These are phyloP conservation scores for Malurus cyaneus DNA, from an alignment of 2,113 vertebrate species.

Conservation along the genomic window DNA sequence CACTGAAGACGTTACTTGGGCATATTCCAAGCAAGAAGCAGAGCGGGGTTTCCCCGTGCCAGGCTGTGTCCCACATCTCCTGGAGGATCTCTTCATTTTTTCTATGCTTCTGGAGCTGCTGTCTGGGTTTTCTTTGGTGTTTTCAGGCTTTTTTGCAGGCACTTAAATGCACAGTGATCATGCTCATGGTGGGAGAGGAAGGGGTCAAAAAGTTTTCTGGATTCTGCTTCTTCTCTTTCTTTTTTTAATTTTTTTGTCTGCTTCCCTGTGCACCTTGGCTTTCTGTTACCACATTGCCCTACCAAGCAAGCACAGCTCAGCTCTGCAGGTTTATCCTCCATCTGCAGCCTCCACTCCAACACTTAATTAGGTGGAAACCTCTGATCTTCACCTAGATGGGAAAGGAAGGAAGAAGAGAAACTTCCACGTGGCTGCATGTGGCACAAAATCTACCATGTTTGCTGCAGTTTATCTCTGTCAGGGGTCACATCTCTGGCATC, in stretches of 20 bases:
- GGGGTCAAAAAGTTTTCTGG: accelerated
- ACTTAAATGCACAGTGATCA: not conserved
- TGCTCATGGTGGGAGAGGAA: accelerated
- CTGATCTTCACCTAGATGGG: not conserved
- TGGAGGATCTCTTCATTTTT: not conserved
- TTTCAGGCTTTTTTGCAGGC: not conserved
- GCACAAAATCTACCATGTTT: not conserved
- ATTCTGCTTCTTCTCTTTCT: not conserved
- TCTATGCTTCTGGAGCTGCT: not conserved
- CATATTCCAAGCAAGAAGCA: not conserved
- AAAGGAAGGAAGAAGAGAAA: not conserved
- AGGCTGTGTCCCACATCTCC: not conserved
- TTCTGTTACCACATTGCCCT: not conserved
- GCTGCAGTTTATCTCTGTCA: too few relatives aligned
- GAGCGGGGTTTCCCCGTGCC: not conserved
- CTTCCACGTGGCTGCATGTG: not conserved
- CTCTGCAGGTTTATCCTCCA: not conserved
- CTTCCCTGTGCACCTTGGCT: not conserved
- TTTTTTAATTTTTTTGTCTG: not conserved
- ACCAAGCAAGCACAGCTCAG: not conserved
- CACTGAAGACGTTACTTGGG: not conserved
- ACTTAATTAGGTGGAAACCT: not conserved
- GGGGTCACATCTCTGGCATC: not conserved
- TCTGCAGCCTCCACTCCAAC: not conserved
- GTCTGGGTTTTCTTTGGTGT: not conserved